Evolutionary conservation across 2,797 vertebrate genomes (phyloP), one percentile per base, ranked within the genome.

Genomic region (Meda fulgida): DNA sequence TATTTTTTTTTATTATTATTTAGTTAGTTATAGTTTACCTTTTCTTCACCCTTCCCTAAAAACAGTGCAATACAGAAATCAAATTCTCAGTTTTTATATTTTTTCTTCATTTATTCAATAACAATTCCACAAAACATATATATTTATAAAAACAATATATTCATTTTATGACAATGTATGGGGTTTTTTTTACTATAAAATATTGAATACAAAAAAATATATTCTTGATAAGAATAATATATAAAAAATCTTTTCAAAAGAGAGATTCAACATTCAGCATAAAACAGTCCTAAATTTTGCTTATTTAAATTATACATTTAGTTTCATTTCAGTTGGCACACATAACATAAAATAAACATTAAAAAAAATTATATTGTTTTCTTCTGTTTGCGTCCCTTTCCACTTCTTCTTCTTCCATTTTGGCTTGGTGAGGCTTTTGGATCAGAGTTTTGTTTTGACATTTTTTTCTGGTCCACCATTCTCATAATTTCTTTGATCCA

Each of bases 401-500:
- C 6, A 1, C 38, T 31, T 31, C 73, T 26, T 48, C 29, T 60
- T 53, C 21, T 73, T 36, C 1, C 0, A 13, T 43, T 63, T 46
- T 21, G 21, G 1, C 46, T 26, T 10, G 7, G 26, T 5, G 5
- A 14, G n/a, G n/a, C n/a, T 51, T 43, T 69, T 81, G 66, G 38
- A 48, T 60, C 43, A 38, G 40, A 29, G 8, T 7, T 36, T 36
- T 29, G 34, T 31, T 26, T 51, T 23, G 3, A 11, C 11, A 3
- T 18, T 36, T 65, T 48, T 34, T n/a, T 66, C 51, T 78, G 7
- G 3, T 80, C 80, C 66, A 89, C 63, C 2, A 5, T 43, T 7
- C 3, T 26, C n/a, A 48, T 77, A 11, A 63, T 10, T 0, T 40
- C 6, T 69, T 80, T 86, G n/a, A 87, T 69, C 85, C 85, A 84